These are phyloP conservation scores for Cryptocheilus praepositus DNA, from an alignment of 2,888 invertebrate genomes.

Conservation along the genomic window DNA sequence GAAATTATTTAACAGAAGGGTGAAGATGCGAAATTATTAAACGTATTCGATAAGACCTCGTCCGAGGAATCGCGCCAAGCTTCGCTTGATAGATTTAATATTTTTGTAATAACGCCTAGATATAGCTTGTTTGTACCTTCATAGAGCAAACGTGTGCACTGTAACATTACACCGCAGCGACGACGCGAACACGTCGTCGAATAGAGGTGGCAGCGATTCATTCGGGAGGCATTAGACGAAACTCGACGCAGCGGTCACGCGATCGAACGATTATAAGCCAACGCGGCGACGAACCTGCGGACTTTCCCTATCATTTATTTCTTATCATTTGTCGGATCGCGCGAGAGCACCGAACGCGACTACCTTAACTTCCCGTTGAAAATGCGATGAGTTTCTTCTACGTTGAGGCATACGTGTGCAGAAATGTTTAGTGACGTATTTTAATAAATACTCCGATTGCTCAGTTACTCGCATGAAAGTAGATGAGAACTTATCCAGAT, in stretches of 20 bases:
- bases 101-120: constrained; percentile 74
- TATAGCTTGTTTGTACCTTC: constrained; percentile 68
- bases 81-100: constrained; percentile 75
- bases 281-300: too few relatives aligned
- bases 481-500: constrained; percentile 4
- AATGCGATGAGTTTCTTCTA: background rate
- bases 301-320: too few relatives aligned
- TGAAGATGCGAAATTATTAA: background rate
- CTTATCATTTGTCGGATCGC: background rate
- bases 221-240: too few relatives aligned
- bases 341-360: constrained; percentile 1
- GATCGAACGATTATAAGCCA: too few relatives aligned
- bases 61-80: constrained; percentile 57
- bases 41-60: too few relatives aligned
- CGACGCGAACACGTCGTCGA: too few relatives aligned
- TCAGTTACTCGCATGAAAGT: constrained; percentile 27
- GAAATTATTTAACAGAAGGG: constrained; percentile 26
- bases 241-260: too few relatives aligned
- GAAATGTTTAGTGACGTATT: background rate
- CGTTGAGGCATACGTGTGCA: background rate
- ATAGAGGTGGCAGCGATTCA: too few relatives aligned
- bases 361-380: too few relatives aligned
- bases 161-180: background rate
- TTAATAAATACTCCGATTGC: constrained; percentile 6
- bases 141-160: constrained; percentile 31